phyloP scores from a whole-genome alignment of 2,113 vertebrate genomes.

The Hypocryptadius cinnamomeus region DNA sequence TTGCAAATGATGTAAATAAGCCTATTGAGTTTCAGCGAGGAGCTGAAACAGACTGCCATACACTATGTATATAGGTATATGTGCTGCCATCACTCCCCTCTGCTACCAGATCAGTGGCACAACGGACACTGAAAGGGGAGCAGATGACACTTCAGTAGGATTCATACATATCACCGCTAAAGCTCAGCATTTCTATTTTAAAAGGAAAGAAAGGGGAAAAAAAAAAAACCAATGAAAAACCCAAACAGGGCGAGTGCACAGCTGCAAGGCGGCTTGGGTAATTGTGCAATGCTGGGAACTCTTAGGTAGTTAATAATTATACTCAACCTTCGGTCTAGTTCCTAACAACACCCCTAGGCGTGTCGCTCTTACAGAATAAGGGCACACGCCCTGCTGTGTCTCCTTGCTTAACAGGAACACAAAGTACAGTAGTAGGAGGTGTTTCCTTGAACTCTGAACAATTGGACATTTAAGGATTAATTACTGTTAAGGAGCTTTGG shows the following conservation, averaged over 20 bases:
- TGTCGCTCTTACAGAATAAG: constrained; percentile 73
- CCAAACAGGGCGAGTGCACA: neutral
- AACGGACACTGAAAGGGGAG: neutral
- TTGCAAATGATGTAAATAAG: constrained; percentile 34
- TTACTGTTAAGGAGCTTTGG: constrained; percentile 53
- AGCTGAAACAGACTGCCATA: neutral
- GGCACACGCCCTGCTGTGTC: constrained; percentile 67
- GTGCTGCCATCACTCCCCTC: neutral
- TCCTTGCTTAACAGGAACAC: constrained; percentile 74
- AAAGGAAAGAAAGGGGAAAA: neutral
- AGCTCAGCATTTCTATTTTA: neutral
- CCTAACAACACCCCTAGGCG: constrained; percentile 67
- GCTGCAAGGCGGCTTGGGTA: constrained; percentile 38
- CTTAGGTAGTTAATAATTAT: constrained; percentile 72
- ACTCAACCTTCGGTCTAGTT: constrained; percentile 67
- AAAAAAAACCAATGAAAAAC: neutral
- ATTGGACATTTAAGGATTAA: constrained; percentile 64
- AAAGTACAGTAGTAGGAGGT: constrained; percentile 60
- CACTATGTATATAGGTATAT: neutral
- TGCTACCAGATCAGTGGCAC: neutral
- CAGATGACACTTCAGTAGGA: neutral
- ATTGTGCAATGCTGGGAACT: constrained; percentile 70
- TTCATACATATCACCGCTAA: neutral
- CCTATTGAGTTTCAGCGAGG: neutral
- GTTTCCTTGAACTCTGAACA: constrained; percentile 73